A percentile compares a stretch with the other conserved stretches of the same genome.
Conservation (phyloP, 2,888 invertebrate species). For the Mythimna vitellina region DNA sequence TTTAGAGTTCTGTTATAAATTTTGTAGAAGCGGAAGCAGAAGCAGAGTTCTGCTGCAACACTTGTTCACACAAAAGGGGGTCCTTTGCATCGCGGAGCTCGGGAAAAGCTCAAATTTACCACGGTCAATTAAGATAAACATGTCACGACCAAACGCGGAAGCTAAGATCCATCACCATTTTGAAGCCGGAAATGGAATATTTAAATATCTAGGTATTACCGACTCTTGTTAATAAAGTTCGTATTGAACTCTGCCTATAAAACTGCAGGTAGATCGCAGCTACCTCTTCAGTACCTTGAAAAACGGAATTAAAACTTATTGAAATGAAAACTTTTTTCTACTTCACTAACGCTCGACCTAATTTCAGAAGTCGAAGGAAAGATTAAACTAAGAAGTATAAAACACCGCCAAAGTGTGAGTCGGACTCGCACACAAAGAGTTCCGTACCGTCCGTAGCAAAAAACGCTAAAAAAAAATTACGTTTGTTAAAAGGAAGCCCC, state of each 20-base stretch:
- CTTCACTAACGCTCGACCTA: constrained; percentile 33
- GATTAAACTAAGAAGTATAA: constrained; percentile 6
- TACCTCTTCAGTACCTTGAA: constrained; percentile 1
- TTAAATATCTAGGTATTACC: background rate
- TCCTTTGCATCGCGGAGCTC: too few species aligned
- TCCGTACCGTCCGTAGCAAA: too few species aligned
- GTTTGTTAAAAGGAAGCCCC: too few species aligned
- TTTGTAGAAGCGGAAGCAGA: too few species aligned
- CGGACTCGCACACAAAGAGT: too few species aligned
- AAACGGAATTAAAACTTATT: constrained; percentile 27
- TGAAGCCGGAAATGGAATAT: background rate
- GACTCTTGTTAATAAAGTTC: background rate
- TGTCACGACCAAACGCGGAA: background rate
- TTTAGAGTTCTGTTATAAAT: too few species aligned
- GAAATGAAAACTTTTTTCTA: constrained; percentile 21
- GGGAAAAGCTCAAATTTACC: background rate
- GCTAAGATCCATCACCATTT: background rate
- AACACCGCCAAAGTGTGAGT: too few species aligned
- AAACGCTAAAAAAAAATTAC: too few species aligned
- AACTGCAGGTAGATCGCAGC: background rate
- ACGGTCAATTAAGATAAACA: constrained; percentile 9
- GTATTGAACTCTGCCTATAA: background rate
- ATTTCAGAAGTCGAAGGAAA: constrained; percentile 35
- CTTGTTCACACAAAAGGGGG: too few species aligned
- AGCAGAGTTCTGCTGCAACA: too few species aligned